Conservation (phyloP, 2,797 vertebrate genomes). For the Sebastes matsubarae region DNA sequence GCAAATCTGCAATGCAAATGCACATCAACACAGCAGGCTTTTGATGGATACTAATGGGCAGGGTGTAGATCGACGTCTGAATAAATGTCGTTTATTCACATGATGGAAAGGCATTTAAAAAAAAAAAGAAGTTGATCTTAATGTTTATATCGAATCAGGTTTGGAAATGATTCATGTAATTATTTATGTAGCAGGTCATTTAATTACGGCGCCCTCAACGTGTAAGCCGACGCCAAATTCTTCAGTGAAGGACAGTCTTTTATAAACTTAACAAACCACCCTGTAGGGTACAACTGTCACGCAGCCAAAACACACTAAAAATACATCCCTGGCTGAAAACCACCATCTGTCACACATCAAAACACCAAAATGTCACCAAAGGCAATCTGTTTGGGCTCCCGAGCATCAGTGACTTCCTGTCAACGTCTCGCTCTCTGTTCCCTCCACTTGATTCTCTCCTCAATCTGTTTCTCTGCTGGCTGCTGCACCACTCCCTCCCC, state of each 20-base stretch:
- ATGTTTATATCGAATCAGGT: background rate
- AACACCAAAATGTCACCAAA: slow-evolving; percentile 51
- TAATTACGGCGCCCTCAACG: background rate
- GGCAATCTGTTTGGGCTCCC: slow-evolving; percentile 35
- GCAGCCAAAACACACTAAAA: slow-evolving; percentile 31
- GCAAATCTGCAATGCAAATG: background rate
- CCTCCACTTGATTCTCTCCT: slow-evolving; percentile 10
- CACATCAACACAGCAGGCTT: background rate
- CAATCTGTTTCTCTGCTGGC: slow-evolving; percentile 13
- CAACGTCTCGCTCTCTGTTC: slow-evolving; percentile 27
- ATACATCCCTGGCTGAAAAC: slow-evolving; percentile 36
- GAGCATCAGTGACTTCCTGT: slow-evolving; percentile 35
- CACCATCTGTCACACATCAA: slow-evolving; percentile 62
- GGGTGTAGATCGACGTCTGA: background rate
- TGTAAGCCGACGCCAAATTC: background rate
- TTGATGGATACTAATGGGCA: background rate
- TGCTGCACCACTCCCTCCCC: background rate
- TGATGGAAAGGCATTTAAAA: background rate
- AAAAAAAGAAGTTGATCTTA: background rate
- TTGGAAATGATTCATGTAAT: background rate
- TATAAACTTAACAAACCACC: background rate
- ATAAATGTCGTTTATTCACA: background rate
- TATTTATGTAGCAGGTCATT: background rate
- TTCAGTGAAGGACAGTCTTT: slow-evolving; percentile 1
- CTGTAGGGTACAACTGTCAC: background rate